Percentiles rank a stretch among this genome's conserved stretches.
phyloP scores from a whole-genome alignment of 2,888 invertebrate genomes.

The Nowickia ferox region DNA sequence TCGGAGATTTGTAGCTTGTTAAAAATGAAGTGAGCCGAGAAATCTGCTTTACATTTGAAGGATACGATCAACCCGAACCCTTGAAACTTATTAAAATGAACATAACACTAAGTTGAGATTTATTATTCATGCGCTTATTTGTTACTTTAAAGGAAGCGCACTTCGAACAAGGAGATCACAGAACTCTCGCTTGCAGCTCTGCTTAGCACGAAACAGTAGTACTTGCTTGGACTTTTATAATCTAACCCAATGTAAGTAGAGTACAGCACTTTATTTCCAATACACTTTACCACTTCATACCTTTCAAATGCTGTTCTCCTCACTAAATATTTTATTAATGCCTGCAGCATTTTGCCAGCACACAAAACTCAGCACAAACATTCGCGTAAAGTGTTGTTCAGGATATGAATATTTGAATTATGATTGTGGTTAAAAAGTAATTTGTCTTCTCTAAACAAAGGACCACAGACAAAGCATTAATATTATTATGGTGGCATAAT shows the following conservation, averaged over 20 bases:
- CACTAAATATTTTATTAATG: slow-evolving; percentile 13
- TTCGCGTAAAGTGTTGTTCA: slow-evolving; percentile 62
- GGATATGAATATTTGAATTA: slow-evolving; percentile 76
- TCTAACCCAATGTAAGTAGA: fast-evolving
- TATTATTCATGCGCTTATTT: no score
- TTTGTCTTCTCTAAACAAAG: slow-evolving; percentile 75
- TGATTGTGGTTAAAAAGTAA: slow-evolving; percentile 78
- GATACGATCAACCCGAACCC: no score
- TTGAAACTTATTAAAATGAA: no score
- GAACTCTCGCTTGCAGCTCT: no score
- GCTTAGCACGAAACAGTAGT: no score
- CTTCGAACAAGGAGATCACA: no score
- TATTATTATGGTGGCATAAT: slow-evolving; percentile 66
- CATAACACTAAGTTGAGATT: no score
- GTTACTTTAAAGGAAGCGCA: no score
- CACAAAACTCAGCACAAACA: neutral
- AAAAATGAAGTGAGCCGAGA: no score
- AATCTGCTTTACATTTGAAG: no score
- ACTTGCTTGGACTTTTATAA: no score
- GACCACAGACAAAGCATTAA: slow-evolving; percentile 69
- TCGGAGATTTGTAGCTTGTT: no score
- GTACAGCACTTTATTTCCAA: neutral
- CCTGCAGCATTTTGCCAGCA: slow-evolving; percentile 44
- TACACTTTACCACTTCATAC: neutral
- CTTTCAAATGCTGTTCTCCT: slow-evolving; percentile 9